Percentiles rank a stretch among this genome's conserved stretches.
These are phyloP conservation scores for Tachystola acroxantha DNA, from an alignment of 2,888 invertebrate genomes.

Conservation along the genomic window DNA sequence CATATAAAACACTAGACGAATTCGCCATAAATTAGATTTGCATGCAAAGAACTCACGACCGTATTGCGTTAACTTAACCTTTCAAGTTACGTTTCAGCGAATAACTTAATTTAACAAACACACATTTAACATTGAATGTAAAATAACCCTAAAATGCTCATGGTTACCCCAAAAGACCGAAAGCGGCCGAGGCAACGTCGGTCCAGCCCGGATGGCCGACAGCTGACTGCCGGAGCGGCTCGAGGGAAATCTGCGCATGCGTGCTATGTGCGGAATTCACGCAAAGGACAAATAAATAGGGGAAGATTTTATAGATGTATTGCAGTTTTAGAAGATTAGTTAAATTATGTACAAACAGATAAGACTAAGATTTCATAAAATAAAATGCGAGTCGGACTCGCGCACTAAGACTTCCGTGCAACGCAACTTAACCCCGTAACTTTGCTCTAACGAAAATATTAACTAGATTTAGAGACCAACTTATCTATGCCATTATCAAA, in stretches of 20 bases:
- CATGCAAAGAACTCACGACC: background rate
- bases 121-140: background rate
- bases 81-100: too few species aligned
- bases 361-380: too few species aligned
- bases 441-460: too few species aligned
- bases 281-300: slow-evolving; percentile 14
- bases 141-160: slow-evolving; percentile 12
- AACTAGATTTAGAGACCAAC: too few species aligned
- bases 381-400: too few species aligned
- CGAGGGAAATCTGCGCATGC: slow-evolving; percentile 31
- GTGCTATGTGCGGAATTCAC: background rate
- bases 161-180: background rate
- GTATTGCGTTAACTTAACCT: slow-evolving; percentile 1
- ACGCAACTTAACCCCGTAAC: too few species aligned
- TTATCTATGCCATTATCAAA: too few species aligned
- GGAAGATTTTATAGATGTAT: slow-evolving; percentile 10
- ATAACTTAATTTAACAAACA: background rate
- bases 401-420: too few species aligned
- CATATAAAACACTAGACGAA: background rate
- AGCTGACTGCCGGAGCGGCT: slow-evolving; percentile 53
- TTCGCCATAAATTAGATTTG: slow-evolving; percentile 1
- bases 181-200: slow-evolving; percentile 1
- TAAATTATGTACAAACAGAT: too few species aligned
- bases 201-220: slow-evolving; percentile 38
- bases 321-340: too few species aligned